Evolutionary conservation across 2,888 invertebrate genomes (phyloP), one percentile per base, ranked within the genome.

Genomic region (Volucella zonaria): DNA sequence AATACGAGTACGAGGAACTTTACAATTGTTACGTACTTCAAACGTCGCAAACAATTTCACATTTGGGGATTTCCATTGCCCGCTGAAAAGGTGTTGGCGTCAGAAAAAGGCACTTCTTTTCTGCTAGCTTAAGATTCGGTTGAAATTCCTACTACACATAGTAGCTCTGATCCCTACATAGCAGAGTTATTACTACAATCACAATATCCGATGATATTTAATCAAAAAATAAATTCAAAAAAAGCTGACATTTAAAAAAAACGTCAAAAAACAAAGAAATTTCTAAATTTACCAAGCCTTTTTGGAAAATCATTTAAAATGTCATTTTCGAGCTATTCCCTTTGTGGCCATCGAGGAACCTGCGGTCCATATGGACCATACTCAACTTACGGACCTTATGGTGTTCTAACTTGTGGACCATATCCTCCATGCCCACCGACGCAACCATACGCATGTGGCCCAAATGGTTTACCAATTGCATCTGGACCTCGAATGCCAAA

Each of bases 401-500:
- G 66, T 15, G 75, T 75, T 8, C 8, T 76, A n/a, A 70, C 81
- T 3, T 77, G 82, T 45, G 82, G 82, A 10, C 82, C 77, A 10
- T 82, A 77, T 47, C 52, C 76, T 12, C 82, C 82, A 1, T 58
- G 66, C 8, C 54, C 76, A 18, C 82, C 82, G 18, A 76, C 76
- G 3, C 61, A 59, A 40, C 76, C 76, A 1, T 76, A 76, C 14
- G 76, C 76, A 9, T 76, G 76, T 11, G 76, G 76, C 1, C 76
- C 76, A 2, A n/a, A 45, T 23, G 76, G 76, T 2, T 1, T 68
- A 15, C 76, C 76, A 54, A 76, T 76, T 54, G 78, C 77, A 1
- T 82, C 82, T 2, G 82, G 82, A 23, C 82, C 82, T 4, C 56
- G 74, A 51, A 78, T 82, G 82, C 82, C 82, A 9, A 82, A 82